Evolutionary conservation across 1,140 invertebrate genomes (phyloP).

Genomic region (Octopus sinensis): DNA sequence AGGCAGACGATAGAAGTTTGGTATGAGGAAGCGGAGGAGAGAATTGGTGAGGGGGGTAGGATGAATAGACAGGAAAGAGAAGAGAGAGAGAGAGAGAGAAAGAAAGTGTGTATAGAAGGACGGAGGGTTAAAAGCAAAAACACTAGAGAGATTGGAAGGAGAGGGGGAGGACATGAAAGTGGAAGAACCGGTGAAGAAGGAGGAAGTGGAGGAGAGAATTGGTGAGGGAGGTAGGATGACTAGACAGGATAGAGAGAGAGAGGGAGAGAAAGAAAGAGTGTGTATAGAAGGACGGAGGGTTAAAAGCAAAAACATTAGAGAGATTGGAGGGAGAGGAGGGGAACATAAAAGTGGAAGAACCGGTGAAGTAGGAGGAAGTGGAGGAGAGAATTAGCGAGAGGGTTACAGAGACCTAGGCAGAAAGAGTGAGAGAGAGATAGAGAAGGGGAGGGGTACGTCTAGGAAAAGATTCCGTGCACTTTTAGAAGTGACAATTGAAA

Average conservation of each 20-base stretch:
- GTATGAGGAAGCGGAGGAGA: not conserved
- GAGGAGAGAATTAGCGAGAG: not conserved
- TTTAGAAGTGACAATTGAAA: no score
- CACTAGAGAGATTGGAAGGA: no score
- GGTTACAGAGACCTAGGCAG: not conserved
- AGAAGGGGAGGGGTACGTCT: not conserved
- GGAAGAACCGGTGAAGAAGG: not conserved
- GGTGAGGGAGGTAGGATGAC: not conserved
- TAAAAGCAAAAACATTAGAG: no score
- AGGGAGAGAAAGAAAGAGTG: not conserved
- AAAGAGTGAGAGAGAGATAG: constrained; percentile 19
- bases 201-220: not conserved
- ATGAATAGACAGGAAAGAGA: not conserved
- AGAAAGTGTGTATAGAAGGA: not conserved
- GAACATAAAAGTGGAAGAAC: not conserved
- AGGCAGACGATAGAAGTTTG: no score
- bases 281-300: not conserved
- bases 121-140: no score
- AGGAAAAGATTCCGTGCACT: not conserved
- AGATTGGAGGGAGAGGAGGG: not conserved
- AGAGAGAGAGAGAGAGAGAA: not conserved
- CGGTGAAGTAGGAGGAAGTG: constrained; percentile 1
- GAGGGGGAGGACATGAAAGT: constrained; percentile 6
- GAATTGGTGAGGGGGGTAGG: not conserved
- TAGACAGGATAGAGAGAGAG: constrained; percentile 16